These are phyloP conservation scores for Phrynosoma platyrhinos DNA, from an alignment of 2,113 vertebrate genomes.

Conservation along the genomic window DNA sequence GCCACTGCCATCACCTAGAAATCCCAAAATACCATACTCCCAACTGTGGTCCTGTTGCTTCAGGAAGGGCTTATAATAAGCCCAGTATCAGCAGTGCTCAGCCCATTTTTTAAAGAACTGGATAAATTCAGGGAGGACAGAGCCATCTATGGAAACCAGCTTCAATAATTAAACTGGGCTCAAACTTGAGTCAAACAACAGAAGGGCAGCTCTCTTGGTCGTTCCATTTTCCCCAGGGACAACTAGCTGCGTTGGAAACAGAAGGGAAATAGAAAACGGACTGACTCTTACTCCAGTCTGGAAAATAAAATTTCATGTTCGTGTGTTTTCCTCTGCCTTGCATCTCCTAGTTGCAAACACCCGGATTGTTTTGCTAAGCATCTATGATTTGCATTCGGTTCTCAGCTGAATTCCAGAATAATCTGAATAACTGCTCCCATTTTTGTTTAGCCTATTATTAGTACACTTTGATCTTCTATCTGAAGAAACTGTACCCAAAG, in stretches of 20 bases:
- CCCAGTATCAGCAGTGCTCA: no score
- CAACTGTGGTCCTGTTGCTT: not conserved
- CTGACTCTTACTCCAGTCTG: not conserved
- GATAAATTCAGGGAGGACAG: not conserved
- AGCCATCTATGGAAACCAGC: no score
- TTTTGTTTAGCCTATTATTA: not conserved
- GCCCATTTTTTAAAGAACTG: no score
- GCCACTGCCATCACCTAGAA: no score
- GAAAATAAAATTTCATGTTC: not conserved
- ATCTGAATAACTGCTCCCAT: conserved; percentile 19
- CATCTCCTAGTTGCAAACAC: conserved; percentile 20
- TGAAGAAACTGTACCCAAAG: conserved; percentile 13
- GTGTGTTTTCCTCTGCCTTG: not conserved
- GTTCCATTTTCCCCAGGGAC: not conserved
- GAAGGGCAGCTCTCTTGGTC: not conserved
- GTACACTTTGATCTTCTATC: conserved; percentile 9
- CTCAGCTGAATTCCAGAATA: conserved; percentile 31
- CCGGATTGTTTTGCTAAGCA: not conserved
- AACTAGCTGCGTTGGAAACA: not conserved
- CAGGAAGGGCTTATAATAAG: not conserved
- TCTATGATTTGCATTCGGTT: not conserved
- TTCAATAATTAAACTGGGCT: not conserved
- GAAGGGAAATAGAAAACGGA: not conserved
- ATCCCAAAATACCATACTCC: no score
- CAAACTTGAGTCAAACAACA: not conserved